Evolutionary conservation across 2,113 vertebrate species (phyloP).

Genomic region (Mormyrus iriodes): DNA sequence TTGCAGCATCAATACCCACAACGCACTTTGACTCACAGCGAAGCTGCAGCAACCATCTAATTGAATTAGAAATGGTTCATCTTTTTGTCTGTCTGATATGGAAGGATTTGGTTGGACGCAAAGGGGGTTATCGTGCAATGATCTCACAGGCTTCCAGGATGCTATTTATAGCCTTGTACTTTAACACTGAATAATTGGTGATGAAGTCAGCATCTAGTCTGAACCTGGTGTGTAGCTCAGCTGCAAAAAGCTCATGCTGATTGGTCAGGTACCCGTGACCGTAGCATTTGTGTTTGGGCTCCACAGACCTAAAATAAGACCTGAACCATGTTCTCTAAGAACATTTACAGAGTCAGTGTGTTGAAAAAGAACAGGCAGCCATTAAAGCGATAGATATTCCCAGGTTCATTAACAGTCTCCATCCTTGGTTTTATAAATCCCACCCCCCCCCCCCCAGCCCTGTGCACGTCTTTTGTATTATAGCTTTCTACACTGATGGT

Average conservation of each 20-base stretch:
- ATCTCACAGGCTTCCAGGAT: not conserved
- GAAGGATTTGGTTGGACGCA: not conserved
- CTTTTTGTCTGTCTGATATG: not conserved
- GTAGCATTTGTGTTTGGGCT: not conserved
- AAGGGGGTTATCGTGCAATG: not conserved
- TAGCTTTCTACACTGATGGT: not conserved
- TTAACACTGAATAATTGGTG: conserved; percentile 11
- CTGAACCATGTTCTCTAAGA: not conserved
- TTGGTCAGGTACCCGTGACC: too few relatives aligned
- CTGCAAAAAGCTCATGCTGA: not conserved
- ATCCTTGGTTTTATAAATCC: not conserved
- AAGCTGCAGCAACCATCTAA: not conserved
- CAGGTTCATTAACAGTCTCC: not conserved
- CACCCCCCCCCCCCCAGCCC: too few relatives aligned
- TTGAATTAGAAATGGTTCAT: not conserved
- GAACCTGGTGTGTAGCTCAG: not conserved
- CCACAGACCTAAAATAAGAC: not conserved
- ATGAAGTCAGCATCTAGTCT: conserved; percentile 3
- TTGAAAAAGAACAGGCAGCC: not conserved
- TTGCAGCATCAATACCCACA: not conserved
- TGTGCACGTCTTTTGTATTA: not conserved
- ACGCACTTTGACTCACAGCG: not conserved
- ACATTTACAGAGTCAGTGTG: not conserved
- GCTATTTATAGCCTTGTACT: conserved; percentile 10
- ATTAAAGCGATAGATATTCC: not conserved